A percentile compares a stretch with the other conserved stretches of the same genome.
phyloP scores from a whole-genome alignment of 2,888 invertebrate species.

The Aporophyla nigra region DNA sequence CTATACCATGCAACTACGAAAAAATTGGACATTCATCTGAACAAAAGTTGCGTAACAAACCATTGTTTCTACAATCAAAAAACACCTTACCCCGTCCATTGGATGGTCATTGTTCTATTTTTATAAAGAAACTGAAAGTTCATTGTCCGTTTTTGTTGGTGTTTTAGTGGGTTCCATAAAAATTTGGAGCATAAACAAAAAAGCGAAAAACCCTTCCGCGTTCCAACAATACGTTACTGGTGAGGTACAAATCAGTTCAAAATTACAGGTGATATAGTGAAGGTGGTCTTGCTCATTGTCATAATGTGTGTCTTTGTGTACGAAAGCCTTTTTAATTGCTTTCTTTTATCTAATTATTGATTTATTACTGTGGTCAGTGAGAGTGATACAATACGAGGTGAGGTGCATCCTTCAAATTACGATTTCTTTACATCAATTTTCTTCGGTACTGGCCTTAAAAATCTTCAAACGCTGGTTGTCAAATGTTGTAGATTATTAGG shows the following conservation, averaged over 20 bases:
- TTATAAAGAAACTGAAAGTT: constrained; percentile 91
- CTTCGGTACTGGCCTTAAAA: constrained; percentile 8
- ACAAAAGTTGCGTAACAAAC: constrained; percentile 83
- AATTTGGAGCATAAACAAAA: constrained; percentile 89
- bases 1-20: constrained; percentile 65
- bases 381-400: constrained; percentile 77
- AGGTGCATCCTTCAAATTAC: constrained; percentile 68
- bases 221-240: constrained; percentile 77
- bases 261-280: constrained; percentile 90
- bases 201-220: constrained; percentile 85
- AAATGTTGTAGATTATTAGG: neutral
- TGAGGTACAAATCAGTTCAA: constrained; percentile 83
- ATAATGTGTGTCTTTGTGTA: constrained; percentile 86
- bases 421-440: constrained; percentile 63
- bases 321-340: constrained; percentile 82
- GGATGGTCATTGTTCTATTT: constrained; percentile 75
- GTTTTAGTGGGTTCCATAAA: constrained; percentile 84
- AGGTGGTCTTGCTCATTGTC: constrained; percentile 85
- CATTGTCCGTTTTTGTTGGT: constrained; percentile 86
- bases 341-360: constrained; percentile 88
- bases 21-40: constrained; percentile 74
- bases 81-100: constrained; percentile 84
- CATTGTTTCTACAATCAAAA: constrained; percentile 86
- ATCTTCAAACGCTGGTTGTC: neutral
- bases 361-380: constrained; percentile 81